Evolutionary conservation across 2,888 invertebrate species (phyloP), one percentile per base, ranked within the genome.

Genomic region (Hetaerina titia): DNA sequence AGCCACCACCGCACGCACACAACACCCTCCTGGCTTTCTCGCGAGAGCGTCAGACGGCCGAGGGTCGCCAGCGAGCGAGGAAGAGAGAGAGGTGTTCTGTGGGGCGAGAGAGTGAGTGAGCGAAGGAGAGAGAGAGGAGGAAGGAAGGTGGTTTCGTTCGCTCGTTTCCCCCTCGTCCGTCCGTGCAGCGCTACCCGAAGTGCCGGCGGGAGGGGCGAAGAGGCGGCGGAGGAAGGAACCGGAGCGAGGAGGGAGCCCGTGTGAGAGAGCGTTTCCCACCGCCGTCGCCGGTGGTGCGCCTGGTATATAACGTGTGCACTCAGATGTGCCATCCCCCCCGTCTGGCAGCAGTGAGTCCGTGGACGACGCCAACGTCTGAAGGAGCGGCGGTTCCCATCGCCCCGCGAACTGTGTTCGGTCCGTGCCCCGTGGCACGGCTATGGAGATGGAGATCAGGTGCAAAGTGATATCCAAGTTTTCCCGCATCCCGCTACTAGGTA

Each of bases 21-120:
- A 11, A 60, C 60, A 22, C 81, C 13, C 96, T 96, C 92, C 92
- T 89, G 92, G 81, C 81, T 95, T 94, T 96, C 96, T 96, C 95
- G 96, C 96, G 95, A 95, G 94, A 60, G 74, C 45, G 94, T 95
- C 95, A 92, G 89, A 90, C 90, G 92, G 92, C 92, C 95, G 94
- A 64, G 95, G 88, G 31, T 88, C 81, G 88, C 89, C 90, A 56
- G 89, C 89, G 89, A 95, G 95, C 95, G 95, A 94, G 90, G 74
- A 69, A 60, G 81, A 81, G 4, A 19, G 25, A 81, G 31, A 81
- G 81, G n/a, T 31, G 81, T 81, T 69, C 19, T 15, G 22, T 31
- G 9, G 31, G 31, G 4, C 25, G 69, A 69, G 81, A 81, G 81
- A 31, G 31, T 11, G 60, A 60, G 60, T 15, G 17, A 60, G n/a